Conservation (phyloP, 2,888 invertebrate species). For the Hybos culiciformis region DNA sequence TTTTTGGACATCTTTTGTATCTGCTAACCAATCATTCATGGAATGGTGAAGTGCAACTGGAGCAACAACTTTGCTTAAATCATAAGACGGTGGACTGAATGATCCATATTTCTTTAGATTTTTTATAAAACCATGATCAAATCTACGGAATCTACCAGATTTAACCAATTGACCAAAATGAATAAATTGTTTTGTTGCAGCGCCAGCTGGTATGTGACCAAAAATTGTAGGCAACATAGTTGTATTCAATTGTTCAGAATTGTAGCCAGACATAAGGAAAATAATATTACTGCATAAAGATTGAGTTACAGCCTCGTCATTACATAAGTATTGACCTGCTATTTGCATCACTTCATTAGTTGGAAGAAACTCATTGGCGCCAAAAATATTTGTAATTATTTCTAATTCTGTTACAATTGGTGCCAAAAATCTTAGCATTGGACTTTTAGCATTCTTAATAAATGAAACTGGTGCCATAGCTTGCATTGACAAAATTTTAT, state of each 20-base stretch:
- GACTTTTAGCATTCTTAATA: slow-evolving; percentile 18
- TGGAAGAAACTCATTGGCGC: slow-evolving; percentile 43
- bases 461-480: slow-evolving; percentile 30
- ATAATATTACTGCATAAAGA: slow-evolving; percentile 44
- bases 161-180: slow-evolving; percentile 38
- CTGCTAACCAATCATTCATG: slow-evolving; percentile 41
- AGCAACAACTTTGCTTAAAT: slow-evolving; percentile 30
- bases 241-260: slow-evolving; percentile 32
- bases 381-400: slow-evolving; percentile 6
- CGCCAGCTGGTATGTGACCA: slow-evolving; percentile 43
- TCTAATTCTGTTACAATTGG: background rate
- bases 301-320: slow-evolving; percentile 37
- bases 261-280: slow-evolving; percentile 38
- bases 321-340: slow-evolving; percentile 37
- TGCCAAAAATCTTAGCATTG: slow-evolving; percentile 6
- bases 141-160: slow-evolving; percentile 29
- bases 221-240: slow-evolving; percentile 44
- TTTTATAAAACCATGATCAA: slow-evolving; percentile 35
- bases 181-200: slow-evolving; percentile 37
- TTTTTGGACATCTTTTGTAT: slow-evolving; percentile 34
- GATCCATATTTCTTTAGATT: slow-evolving; percentile 36
- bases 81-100: slow-evolving; percentile 34
- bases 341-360: slow-evolving; percentile 34
- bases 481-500: slow-evolving; percentile 27
- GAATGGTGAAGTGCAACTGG: slow-evolving; percentile 38